Base-by-base conservation (phyloP, 2,113 vertebrate species). In the Callorhinus ursinus region DNA sequence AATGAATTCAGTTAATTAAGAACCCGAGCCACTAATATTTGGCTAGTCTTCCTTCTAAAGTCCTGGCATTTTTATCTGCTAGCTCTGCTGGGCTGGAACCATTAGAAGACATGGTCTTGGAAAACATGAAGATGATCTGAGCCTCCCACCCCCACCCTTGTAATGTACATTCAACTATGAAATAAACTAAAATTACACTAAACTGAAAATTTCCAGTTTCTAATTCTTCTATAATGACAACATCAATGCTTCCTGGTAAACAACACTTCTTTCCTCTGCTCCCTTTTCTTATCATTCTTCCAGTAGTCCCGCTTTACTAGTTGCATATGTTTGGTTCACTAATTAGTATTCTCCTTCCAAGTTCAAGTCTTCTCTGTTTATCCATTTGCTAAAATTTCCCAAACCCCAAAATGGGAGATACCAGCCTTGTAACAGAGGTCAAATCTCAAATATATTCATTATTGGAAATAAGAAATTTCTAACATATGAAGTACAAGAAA, bases 1-100 rank as follows among this genome's bases (percentile, higher is more conserved):
- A 95, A 91, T 82, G 90, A 95, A 93, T 69, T 92, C 42, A 65
- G 87, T 90, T 96, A 77, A 94, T 90, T 83, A 93, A 95, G 80
- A 69, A 65, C 33, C 82, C 2, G 11, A 71, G 46, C 42, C 87
- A 77, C 80, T 11, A 51, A n/a, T 69, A 95, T 86, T 79, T n/a
- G 42, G 65, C 79, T 92, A 79, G 46, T 74, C 33, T 10, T 83
- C 31, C 83, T 93, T 55, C 72, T 61, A 26, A 67, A 83, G 57
- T 65, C 80, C 67, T 61, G 11, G 6, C 42, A 53, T 51, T 89
- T 84, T 57, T 63, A n/a, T 59, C 69, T 94, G 81, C 53, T 53
- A 39, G 51, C 61, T 96, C 88, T 96, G 74, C 88, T 82, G 63
- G 42, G 33, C 12, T 77, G 69, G 63, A 82, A 90, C 42, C 51